Evolutionary conservation across 1,140 invertebrate species (phyloP), one percentile per base, ranked within the genome.

Genomic region (Hirudo medicinalis): DNA sequence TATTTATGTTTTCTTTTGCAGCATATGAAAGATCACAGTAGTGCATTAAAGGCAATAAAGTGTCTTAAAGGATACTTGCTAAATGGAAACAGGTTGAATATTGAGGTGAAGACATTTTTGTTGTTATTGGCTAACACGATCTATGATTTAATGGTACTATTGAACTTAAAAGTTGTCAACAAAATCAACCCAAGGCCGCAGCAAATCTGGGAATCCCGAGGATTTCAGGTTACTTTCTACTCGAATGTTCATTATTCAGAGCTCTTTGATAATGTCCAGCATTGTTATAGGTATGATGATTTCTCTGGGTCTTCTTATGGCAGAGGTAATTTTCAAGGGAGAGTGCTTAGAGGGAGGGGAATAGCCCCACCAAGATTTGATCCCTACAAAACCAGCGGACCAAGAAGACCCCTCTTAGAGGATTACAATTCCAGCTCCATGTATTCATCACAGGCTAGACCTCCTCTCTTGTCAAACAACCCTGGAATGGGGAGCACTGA

Each of bases 71-170:
- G 69, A 22, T 70, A 40, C 53, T 54, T 49, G n/a, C 69, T 70
- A 13, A 70, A 70, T 54, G 69, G 69, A 43, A 70, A 70, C 53
- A 36, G 69, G 17, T n/a, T 70, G 32, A 70, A 70, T 54, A 54
- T 70, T 54, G 69, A 70, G 69, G 69, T 70, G 19, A 9, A 25
- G 36, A 11, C 11, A 13, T 63, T 22, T 36, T 36, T 36, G 6
- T 36, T 36, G 6, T n/a, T 36, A 36, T 36, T 36, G 32, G 32
- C 32, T 36, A 6, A 36, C 32, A 63, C 17, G 4, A 63, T 13
- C 57, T n/a, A 2, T 57, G 2, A 25, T 57, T 57, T n/a, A 57
- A 20, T n/a, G 20, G 2, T 57, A 57, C 20, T 3, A 57, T n/a
- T 25, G 20, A 20, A n/a, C 2, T 57, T 57, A 57, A 57, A 57